Evolutionary conservation across 2,888 invertebrate genomes (phyloP), one percentile per base, ranked within the genome.

Genomic region (Petrophora chlorosata): DNA sequence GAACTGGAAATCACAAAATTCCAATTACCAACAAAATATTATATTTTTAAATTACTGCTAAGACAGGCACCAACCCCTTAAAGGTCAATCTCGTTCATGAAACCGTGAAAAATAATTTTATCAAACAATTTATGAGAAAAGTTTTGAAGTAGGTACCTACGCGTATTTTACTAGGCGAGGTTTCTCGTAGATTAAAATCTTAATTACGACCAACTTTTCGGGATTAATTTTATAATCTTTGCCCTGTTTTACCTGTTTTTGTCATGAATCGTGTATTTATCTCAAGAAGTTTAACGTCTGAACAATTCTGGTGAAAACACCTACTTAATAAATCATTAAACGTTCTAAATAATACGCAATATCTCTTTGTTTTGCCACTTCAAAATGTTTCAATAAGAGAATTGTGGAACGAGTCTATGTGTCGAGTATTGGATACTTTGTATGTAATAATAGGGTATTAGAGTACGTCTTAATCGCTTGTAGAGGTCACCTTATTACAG

Each of bases 111-210:
- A 79, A 76, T 74, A 73, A 78, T 81, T 38, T 43, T 77, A 83
- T 81, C 79, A 73, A 60, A 70, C 68, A 54, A 61, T 69, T 87
- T 85, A 87, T 79, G 80, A 64, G 61, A 44, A 76, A 87, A 87
- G 72, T 86, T 87, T 66, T 13, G 25, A 14, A 22, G 65, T 73
- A 69, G 8, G 64, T 72, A 69, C 42, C 38, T n/a, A 67, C 72
- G 73, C 73, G 70, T 75, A 79, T 79, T 79, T 76, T 73, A 66
- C 75, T 76, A 63, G 67, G 65, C 67, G 65, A 60, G 71, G 66
- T 68, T 72, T 67, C 66, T 12, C 61, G 67, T 59, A 79, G 84
- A 87, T 87, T 84, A 81, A 82, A 85, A 86, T 85, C 83, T 85
- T 85, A 85, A 87, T 85, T 81, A 79, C 77, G 70, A 73, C 69